Evolutionary conservation across 2,888 invertebrate species (phyloP), one percentile per base, ranked within the genome.

Genomic region (Sericinus montela): DNA sequence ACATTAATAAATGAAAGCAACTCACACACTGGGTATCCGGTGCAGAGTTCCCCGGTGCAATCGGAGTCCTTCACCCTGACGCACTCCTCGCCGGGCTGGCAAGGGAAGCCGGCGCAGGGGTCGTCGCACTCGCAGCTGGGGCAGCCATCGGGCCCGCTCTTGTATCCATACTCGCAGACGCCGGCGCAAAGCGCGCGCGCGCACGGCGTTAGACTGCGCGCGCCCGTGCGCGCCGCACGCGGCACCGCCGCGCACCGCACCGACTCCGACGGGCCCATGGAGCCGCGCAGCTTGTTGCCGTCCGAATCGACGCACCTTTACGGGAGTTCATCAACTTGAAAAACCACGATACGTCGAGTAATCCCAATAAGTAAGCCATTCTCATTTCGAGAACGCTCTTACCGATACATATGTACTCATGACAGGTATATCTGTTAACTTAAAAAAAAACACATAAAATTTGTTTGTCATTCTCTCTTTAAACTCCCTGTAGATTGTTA

Each of bases 111-210:
- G 51, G 94, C 94, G 64, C 96, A 96, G 0, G 96, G 95, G 68
- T 96, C 93, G 42, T 95, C 94, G 68, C 96, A 96, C 72, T 95
- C 95, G 69, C 96, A 96, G 0, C 94, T 95, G 0, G 94, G 93
- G 63, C 96, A 96, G 0, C 95, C 95, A 42, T 91, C 90, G 6
- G 84, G 75, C 0, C 83, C 84, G 1, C 91, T 90, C 78, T 93
- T 94, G 73, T 95, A 96, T 0, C 96, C 96, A 62, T 95, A 96
- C 71, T 96, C 95, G 64, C 96, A 96, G 38, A 95, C 92, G 2
- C 94, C 94, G 0, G 95, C 94, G 67, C 96, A 96, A 41, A 95
- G 92, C 3, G 94, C 91, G 5, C 91, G 88, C 32, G 93, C 91
- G 60, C 96, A 96, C 9, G 80, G 62, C 10, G 75, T 75, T 6